A percentile compares a stretch with the other conserved stretches of the same genome.
phyloP scores from a whole-genome alignment of 2,888 invertebrate species.

The Myopa tessellatipennis region DNA sequence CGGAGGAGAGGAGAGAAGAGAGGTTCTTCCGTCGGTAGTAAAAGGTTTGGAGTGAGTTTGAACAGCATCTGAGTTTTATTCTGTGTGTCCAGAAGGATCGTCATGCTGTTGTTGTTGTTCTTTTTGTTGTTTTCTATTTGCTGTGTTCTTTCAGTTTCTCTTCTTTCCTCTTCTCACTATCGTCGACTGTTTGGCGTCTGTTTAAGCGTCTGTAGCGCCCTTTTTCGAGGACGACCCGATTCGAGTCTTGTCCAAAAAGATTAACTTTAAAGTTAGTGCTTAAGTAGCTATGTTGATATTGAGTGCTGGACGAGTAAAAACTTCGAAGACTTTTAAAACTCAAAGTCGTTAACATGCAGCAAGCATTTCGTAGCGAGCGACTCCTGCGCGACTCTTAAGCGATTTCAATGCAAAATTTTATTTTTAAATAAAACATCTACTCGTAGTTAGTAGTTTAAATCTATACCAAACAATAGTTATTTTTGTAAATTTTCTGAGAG shows the following conservation, averaged over 20 bases:
- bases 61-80: too few relatives aligned
- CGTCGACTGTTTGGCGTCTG: neutral
- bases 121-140: neutral
- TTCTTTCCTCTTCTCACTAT: neutral
- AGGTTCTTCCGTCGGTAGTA: too few relatives aligned
- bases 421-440: too few relatives aligned
- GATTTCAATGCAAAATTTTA: neutral
- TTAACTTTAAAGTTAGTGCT: constrained; percentile 7
- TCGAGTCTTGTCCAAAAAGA: neutral
- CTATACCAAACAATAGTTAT: too few relatives aligned
- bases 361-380: neutral
- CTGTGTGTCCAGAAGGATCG: neutral
- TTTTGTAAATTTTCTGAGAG: too few relatives aligned
- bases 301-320: neutral
- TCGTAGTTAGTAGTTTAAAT: too few relatives aligned
- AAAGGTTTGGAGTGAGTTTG: too few relatives aligned
- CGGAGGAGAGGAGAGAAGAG: too few relatives aligned
- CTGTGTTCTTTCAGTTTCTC: neutral
- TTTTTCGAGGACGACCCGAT: neutral
- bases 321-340: neutral
- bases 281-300: constrained; percentile 7
- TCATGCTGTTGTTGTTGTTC: neutral
- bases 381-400: too few relatives aligned
- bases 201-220: neutral
- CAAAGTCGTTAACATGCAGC: neutral